These are phyloP conservation scores for Xylocampa areola DNA, from an alignment of 2,888 invertebrate species.

Conservation along the genomic window DNA sequence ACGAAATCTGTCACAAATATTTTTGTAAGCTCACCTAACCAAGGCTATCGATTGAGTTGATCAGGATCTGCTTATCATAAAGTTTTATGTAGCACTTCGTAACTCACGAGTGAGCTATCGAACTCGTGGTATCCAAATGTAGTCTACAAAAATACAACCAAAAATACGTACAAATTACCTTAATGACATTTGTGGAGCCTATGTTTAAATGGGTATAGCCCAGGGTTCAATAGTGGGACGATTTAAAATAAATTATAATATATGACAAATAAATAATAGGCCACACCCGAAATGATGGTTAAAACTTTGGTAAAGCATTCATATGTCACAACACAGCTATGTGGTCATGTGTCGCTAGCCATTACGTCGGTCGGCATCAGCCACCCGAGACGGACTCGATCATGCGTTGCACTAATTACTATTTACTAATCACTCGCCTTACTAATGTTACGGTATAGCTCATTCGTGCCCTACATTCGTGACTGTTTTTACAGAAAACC, in stretches of 20 bases:
- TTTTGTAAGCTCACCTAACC: background rate
- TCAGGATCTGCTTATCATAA: slow-evolving; percentile 5
- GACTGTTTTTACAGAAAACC: slow-evolving; percentile 32
- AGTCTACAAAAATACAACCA: background rate
- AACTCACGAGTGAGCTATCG: background rate
- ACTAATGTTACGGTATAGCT: slow-evolving; percentile 53
- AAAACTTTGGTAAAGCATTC: slow-evolving; percentile 13
- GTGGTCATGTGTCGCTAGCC: slow-evolving; percentile 28
- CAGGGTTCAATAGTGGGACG: background rate
- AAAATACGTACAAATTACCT: background rate
- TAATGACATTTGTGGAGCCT: background rate
- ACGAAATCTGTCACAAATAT: background rate
- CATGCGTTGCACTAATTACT: slow-evolving; percentile 51
- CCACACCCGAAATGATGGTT: slow-evolving; percentile 10
- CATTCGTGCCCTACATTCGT: slow-evolving; percentile 42
- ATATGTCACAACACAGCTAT: slow-evolving; percentile 27
- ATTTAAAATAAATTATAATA: background rate
- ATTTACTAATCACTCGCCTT: slow-evolving; percentile 51
- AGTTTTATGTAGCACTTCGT: background rate
- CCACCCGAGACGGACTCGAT: slow-evolving; percentile 33
- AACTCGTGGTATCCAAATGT: background rate
- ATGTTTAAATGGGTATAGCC: background rate
- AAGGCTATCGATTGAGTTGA: slow-evolving; percentile 14
- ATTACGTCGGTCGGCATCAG: slow-evolving; percentile 19
- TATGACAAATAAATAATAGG: background rate